phyloP scores from a whole-genome alignment of 1,140 invertebrate species.

The Notospermus geniculatus region DNA sequence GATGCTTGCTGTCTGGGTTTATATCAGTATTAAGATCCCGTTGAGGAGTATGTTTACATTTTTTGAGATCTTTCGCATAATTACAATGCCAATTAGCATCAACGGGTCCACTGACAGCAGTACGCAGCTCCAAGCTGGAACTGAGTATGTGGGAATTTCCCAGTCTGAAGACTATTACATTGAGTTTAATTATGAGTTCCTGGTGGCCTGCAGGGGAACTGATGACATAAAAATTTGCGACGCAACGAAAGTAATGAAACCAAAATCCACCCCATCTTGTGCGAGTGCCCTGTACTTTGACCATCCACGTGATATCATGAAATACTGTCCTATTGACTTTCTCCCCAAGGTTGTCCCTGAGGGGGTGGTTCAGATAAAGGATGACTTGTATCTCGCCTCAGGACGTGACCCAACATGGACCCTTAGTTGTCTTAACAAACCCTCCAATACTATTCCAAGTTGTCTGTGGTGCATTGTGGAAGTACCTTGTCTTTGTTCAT shows the following conservation, averaged over 20 bases:
- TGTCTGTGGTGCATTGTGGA: neutral
- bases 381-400: neutral
- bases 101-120: neutral
- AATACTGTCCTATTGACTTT: neutral
- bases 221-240: neutral
- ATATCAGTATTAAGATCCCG: too few species aligned
- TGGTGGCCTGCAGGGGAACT: neutral
- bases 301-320: neutral
- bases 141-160: conserved; percentile 2
- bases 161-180: neutral
- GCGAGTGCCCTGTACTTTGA: conserved; percentile 1
- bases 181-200: neutral
- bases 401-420: neutral
- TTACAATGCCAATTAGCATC: neutral
- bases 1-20: too few species aligned
- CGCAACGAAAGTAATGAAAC: neutral
- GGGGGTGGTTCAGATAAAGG: neutral
- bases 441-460: neutral
- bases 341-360: neutral
- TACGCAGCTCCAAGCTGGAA: neutral
- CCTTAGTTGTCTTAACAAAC: neutral
- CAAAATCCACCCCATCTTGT: neutral
- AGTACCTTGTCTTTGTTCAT: neutral
- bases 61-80: neutral
- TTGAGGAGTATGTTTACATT: neutral